Evolutionary conservation across 2,797 vertebrate species (phyloP), one percentile per base, ranked within the genome.

Genomic region (Darevskia mixta): DNA sequence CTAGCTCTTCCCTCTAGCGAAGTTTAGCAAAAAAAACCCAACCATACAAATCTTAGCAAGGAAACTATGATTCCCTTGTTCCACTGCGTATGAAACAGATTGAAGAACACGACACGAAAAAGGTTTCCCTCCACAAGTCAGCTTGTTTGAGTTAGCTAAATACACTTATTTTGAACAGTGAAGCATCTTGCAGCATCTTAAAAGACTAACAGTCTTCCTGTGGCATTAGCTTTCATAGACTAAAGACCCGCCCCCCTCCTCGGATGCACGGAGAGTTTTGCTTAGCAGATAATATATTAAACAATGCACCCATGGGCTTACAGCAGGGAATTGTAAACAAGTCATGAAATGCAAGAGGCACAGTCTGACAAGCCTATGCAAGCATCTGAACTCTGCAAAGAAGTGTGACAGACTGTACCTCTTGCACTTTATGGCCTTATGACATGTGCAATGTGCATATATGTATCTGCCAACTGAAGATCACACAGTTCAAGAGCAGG

Each of bases 11-110:
- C 23, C 35, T 66, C 92, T 77, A 25, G 78, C 61, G 78, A 76
- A 86, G 32, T 1, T 75, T 82, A 87, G 32, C 73, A 85, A 83
- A 94, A 78, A 5, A 61, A 61, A 49, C 35, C 35, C 49, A 55
- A 55, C 55, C 81, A 61, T 29, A 38, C 73, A 92, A 43, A 32
- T 69, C 38, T 5, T 0, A 27, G 2, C 3, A 76, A 17, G 20
- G 20, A 17, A 66, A 3, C 0, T 61, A 0, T 5, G 15, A 1
- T 0, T 2, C 71, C 91, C 79, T 18, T 67, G 1, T 69, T 89
- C 75, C 83, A 77, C 23, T 55, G 5, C 0, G 0, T 6, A 8
- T 25, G 27, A 27, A 82, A 87, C 3, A 90, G 86, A 94, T 15
- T 79, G 25, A 3, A 69, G 29, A 17, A 1, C 82, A 55, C 15